Base-by-base conservation (phyloP, 1,140 invertebrate species). In the Cryptotermes secundus region DNA sequence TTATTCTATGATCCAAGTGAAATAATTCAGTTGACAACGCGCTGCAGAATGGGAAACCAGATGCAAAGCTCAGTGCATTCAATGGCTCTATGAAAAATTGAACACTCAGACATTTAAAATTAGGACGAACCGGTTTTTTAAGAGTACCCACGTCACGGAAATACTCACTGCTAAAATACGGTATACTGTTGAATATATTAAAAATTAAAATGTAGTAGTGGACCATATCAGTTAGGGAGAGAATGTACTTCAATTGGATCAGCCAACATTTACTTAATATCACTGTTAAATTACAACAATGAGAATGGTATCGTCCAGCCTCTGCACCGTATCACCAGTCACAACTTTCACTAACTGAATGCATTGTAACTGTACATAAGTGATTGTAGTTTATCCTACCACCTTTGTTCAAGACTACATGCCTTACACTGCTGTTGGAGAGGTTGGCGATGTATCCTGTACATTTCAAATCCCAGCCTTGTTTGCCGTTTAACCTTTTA, bases 261-360 rank as follows among this genome's bases (percentile, higher is more conserved):
- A 65, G 59, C 59, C 59, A 31, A 65, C 59, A 65, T 65, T 65
- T 65, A 65, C 59, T 65, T 65, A n/a, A n/a, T 65, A n/a, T 65
- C 2, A 65, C 2, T 65, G 0, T n/a, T 72, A 72, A 26, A 72
- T 31, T 31, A n/a, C 59, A 31, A 6, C 59, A 12, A 31, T 26
- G 26, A n/a, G n/a, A n/a, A 3, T 72, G 16, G 59, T 31, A 26
- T 59, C 53, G 19, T 59, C 3, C 26, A 10, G n/a, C 3, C 26
- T 72, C 26, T 31, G n/a, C 14, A 6, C 59, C 31, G 26, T 72
- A 19, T 19, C n/a, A 12, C n/a, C 26, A 3, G n/a, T 72, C 59
- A n/a, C 59, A 72, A 3, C n/a, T 72, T 72, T 72, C 59, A 72
- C 9, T 10, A 72, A 72, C 0, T 3, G n/a, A 72, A n/a, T 72